These are phyloP conservation scores for Ernsta delagoae DNA, from an alignment of 2,888 invertebrate species.

Conservation along the genomic window DNA sequence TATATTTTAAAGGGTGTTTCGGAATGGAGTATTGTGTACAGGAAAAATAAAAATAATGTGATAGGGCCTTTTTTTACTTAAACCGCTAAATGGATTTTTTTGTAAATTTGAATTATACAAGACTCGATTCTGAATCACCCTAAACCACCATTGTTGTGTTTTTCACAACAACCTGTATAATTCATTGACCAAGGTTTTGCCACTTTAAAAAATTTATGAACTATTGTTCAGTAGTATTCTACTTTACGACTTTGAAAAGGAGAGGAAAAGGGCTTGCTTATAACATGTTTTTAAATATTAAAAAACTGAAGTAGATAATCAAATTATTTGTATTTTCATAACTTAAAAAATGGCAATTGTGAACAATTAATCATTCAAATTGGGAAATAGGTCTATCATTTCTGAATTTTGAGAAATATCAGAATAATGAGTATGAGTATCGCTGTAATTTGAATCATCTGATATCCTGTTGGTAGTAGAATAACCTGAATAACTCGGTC, in stretches of 20 bases:
- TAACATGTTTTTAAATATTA: slow-evolving; percentile 41
- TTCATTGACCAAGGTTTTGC: slow-evolving; percentile 40
- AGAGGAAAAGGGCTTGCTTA: slow-evolving; percentile 40
- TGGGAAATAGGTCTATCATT: slow-evolving; percentile 35
- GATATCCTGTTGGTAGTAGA: slow-evolving; percentile 40
- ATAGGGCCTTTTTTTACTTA: slow-evolving; percentile 38
- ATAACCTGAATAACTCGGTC: slow-evolving; percentile 40
- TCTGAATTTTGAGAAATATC: slow-evolving; percentile 35
- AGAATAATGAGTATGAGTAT: slow-evolving; percentile 37
- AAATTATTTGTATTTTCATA: slow-evolving; percentile 33
- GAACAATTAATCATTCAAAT: slow-evolving; percentile 34
- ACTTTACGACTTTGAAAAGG: slow-evolving; percentile 41
- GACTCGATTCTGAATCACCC: slow-evolving; percentile 34
- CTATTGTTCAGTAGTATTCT: slow-evolving; percentile 40
- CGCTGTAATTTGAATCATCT: slow-evolving; percentile 39
- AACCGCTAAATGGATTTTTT: slow-evolving; percentile 24
- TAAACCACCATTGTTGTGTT: slow-evolving; percentile 32
- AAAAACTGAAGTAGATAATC: slow-evolving; percentile 41
- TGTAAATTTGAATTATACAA: slow-evolving; percentile 35
- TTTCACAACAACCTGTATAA: slow-evolving; percentile 39
- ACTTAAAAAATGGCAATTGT: slow-evolving; percentile 36
- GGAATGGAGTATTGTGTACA: slow-evolving; percentile 32
- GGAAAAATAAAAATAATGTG: slow-evolving; percentile 39
- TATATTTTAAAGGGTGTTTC: slow-evolving; percentile 36
- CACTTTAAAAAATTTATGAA: slow-evolving; percentile 42